Evolutionary conservation across 2,797 vertebrate genomes (phyloP), one percentile per base, ranked within the genome.

Genomic region (Orientallactaga sibirica): DNA sequence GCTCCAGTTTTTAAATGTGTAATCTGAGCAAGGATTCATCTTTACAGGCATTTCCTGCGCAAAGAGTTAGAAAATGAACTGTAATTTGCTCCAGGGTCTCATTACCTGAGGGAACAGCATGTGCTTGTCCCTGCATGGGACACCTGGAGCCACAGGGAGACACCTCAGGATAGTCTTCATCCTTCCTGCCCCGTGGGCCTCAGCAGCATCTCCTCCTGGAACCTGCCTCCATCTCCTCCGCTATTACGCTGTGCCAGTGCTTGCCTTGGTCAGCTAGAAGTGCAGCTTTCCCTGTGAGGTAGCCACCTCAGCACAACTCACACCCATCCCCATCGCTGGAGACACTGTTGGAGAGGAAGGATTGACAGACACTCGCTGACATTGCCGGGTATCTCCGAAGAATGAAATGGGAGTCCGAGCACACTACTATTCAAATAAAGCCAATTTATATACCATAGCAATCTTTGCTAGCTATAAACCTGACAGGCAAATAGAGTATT

Each of bases 381-480:
- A 11, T 48, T 83, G 48, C 61, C 78, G 33, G 14, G 9, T 55
- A 41, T 71, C n/a, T 43, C 41, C 48, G 41, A 80, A 86, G 61
- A 90, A 75, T 37, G 52, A 62, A 62, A 33, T 68, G 33, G 37
- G 71, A 48, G 12, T 48, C 25, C 67, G 74, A 62, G 55, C 80
- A 84, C 52, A 19, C 1, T 33, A 71, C 14, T 41, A 88, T 55
- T 71, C 92, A 86, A 83, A 41, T 48, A 66, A 73, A 92, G 18
- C 48, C 76, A 20, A 61, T 61, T 85, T 68, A 71, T 43, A 73
- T 3, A 87, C 27, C 61, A 52, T 3, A 73, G 78, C 5, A 75
- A 62, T 73, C 88, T 85, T 80, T 71, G 87, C 61, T 78, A 83
- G 74, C 92, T 91, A 76, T 76, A 77, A 91, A 94, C 11, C 29